Base-by-base conservation (phyloP, 2,797 vertebrate genomes). In the Tenualosa thibaudeaui region DNA sequence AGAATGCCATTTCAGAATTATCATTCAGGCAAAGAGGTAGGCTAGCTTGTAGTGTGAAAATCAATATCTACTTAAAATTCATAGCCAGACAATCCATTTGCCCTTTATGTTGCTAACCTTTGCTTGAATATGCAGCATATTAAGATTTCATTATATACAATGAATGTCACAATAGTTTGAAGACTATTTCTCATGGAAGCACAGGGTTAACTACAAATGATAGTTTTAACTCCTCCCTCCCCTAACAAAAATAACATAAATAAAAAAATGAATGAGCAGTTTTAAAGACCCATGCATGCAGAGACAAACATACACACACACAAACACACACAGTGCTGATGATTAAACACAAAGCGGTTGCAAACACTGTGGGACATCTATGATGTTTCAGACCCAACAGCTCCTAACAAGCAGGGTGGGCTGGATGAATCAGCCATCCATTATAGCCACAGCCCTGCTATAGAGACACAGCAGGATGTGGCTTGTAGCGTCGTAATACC, bases 41-140 rank as follows among this genome's bases (percentile, higher is more conserved):
- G 31, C 31, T 31, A 94, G 96, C 94, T 95, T 94, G 96, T 95
- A 97, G 97, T 97, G 96, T 96, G 95, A 96, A 97, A 98, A 99
- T 99, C 98, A 98, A 98, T 99, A 97, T 93, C 97, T 97, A 96
- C 96, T 99, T 99, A 97, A 98, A 98, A 99, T 99, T 98, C 98
- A 98, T 98, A 97, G 97, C 96, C 96, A 97, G 97, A 95, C 97
- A 97, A 98, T 98, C 96, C 97, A 97, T 98, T 99, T 98, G 97
- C 98, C 98, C 98, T 99, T 99, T 99, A 96, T 96, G 94, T 96
- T 95, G 94, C 94, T 95, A 96, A 96, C 96, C 95, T 96, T 96
- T 96, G 94, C 94, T 96, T 96, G 96, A 96, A 96, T 96, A 95
- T 95, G 94, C 95, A 95, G 94, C 94, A 93, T 96, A 96, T 96